phyloP scores from a whole-genome alignment of 2,888 invertebrate species.

The Neoitamus cyanurus region DNA sequence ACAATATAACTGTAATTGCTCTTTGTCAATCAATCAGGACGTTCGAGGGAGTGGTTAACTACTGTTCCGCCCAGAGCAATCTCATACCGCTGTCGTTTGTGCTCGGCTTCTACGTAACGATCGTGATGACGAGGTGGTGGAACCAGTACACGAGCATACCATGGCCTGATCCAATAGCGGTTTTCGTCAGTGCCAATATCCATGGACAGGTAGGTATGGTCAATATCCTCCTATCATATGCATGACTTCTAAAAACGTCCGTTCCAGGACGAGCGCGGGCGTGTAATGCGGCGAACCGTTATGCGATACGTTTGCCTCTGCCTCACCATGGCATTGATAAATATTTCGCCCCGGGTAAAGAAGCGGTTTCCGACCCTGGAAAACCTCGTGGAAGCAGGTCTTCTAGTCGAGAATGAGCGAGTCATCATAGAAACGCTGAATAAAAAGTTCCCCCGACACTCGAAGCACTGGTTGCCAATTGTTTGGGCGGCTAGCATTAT shows the following conservation, averaged over 20 bases:
- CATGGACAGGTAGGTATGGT: conserved; percentile 75
- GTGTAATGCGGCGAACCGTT: conserved; percentile 84
- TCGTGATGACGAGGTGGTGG: conserved; percentile 95
- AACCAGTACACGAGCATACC: conserved; percentile 85
- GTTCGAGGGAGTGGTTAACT: conserved; percentile 84
- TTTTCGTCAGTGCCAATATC: conserved; percentile 86
- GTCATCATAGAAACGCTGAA: conserved; percentile 82
- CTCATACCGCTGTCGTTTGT: conserved; percentile 93
- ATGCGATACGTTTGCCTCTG: conserved; percentile 87
- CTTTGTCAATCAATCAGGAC: conserved; percentile 68
- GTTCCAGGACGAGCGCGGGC: conserved; percentile 79
- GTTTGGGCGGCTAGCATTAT: conserved; percentile 93
- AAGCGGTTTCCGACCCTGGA: conserved; percentile 87
- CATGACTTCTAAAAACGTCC: conserved; percentile 52
- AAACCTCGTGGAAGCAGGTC: conserved; percentile 86
- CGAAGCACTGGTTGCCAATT: conserved; percentile 91
- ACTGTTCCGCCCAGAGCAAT: conserved; percentile 87
- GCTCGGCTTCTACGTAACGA: conserved; percentile 91
- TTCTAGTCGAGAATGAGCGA: conserved; percentile 84
- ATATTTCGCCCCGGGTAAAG: conserved; percentile 88
- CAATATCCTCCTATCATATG: not conserved
- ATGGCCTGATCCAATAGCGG: conserved; percentile 87
- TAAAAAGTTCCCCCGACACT: conserved; percentile 82
- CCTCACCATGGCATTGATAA: conserved; percentile 87
- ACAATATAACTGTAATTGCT: not conserved